Conservation (phyloP, 2,797 vertebrate genomes). For the Gymnoscopelus microlampas region DNA sequence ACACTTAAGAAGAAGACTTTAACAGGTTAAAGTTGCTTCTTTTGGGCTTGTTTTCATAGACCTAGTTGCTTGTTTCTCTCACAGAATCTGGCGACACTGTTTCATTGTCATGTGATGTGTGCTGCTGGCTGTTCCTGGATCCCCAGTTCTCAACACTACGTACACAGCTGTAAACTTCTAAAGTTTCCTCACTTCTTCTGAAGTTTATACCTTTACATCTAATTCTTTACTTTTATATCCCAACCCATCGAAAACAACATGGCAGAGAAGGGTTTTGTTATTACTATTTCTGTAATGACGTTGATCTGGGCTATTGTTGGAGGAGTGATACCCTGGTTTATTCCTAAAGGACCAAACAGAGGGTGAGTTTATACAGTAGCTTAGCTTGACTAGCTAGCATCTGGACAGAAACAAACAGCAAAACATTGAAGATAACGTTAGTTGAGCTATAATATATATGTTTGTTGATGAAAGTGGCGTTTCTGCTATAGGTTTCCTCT, state of each 20-base stretch:
- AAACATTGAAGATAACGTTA: slow-evolving; percentile 34
- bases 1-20: no score
- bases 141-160: no score
- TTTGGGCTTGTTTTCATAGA: no score
- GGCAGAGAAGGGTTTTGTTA: slow-evolving; percentile 84
- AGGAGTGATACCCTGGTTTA: slow-evolving; percentile 89
- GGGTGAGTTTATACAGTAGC: slow-evolving; percentile 83
- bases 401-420: slow-evolving; percentile 5
- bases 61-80: no score
- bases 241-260: slow-evolving; percentile 60
- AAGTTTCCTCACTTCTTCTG: slow-evolving; percentile 22
- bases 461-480: no score
- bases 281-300: slow-evolving; percentile 90
- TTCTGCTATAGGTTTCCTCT: no score
- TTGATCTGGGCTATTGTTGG: slow-evolving; percentile 93
- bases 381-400: slow-evolving; percentile 61
- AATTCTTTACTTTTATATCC: not conserved
- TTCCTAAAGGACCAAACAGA: slow-evolving; percentile 94
- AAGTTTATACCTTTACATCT: slow-evolving; percentile 24
- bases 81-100: no score
- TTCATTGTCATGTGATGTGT: slow-evolving; percentile 57
- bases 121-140: not conserved
- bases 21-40: no score
- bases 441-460: slow-evolving; percentile 2
- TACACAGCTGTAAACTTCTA: not conserved